Evolutionary conservation across 2,797 vertebrate species (phyloP).

Genomic region (Myotis findleyi): DNA sequence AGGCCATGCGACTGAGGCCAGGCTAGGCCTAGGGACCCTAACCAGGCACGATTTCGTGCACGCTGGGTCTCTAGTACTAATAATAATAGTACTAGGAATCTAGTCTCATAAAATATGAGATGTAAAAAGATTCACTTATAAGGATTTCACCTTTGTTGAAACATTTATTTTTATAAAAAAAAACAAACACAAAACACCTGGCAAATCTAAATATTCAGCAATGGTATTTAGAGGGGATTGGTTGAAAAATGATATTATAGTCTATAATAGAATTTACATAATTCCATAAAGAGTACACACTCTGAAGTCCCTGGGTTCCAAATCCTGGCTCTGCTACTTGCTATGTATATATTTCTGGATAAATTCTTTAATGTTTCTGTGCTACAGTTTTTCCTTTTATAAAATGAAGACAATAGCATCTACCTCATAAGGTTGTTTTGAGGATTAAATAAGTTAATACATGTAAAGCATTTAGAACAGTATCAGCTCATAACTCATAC

Average conservation of each 20-base stretch:
- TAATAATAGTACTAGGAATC: neutral
- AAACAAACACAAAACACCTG: neutral
- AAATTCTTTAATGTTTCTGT: neutral
- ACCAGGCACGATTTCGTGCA: too few species aligned
- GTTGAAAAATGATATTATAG: neutral
- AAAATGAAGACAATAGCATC: neutral
- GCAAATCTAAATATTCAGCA: constrained; percentile 15
- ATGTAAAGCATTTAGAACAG: neutral
- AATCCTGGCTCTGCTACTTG: neutral
- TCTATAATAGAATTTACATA: neutral
- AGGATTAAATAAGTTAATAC: constrained; percentile 36
- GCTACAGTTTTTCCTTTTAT: neutral
- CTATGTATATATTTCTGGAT: neutral
- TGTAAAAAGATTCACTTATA: neutral
- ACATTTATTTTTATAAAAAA: neutral
- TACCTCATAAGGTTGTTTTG: neutral
- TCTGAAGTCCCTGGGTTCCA: constrained; percentile 14
- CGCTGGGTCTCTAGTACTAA: neutral
- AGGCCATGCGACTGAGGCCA: too few species aligned
- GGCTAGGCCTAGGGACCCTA: too few species aligned
- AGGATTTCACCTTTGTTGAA: constrained; percentile 2
- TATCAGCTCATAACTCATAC: neutral
- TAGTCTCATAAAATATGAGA: constrained; percentile 10
- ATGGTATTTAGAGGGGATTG: neutral
- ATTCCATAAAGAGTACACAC: neutral